phyloP scores from a whole-genome alignment of 64 coral and sea anemone species.

The Stylophora pistillata region DNA sequence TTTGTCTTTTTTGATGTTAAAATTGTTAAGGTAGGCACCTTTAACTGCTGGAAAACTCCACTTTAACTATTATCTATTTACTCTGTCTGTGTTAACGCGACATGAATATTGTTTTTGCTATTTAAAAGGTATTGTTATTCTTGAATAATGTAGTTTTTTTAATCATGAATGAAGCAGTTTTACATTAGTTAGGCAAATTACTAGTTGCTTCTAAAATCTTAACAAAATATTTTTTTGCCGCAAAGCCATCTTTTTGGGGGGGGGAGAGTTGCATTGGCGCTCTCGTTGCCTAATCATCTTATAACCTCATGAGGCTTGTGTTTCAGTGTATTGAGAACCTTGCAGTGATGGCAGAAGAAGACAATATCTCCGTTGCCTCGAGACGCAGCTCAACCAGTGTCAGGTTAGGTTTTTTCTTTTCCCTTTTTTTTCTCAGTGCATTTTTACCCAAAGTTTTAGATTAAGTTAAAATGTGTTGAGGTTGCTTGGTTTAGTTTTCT shows the following conservation, averaged over 20 bases:
- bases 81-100: background rate
- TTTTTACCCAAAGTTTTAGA: background rate
- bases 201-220: too few species aligned
- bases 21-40: background rate
- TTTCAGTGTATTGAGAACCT: slow-evolving; percentile 97
- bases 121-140: too few species aligned
- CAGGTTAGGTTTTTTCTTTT: slow-evolving; percentile 35
- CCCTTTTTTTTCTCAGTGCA: background rate
- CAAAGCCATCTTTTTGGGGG: background rate
- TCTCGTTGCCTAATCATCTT: background rate
- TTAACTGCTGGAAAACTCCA: background rate
- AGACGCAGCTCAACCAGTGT: slow-evolving; percentile 82
- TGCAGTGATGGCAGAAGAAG: slow-evolving; percentile 66
- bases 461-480: background rate
- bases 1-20: background rate
- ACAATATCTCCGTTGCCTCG: slow-evolving; percentile 67
- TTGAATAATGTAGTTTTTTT: too few species aligned
- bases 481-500: background rate
- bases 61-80: background rate
- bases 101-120: background rate
- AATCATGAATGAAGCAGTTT: too few species aligned
- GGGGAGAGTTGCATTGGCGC: too few species aligned
- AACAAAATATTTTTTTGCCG: too few species aligned
- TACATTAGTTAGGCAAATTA: too few species aligned
- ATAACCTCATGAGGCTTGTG: background rate